These are phyloP conservation scores for Enteromius anoplus DNA, from an alignment of 2,797 vertebrate species.

Conservation along the genomic window DNA sequence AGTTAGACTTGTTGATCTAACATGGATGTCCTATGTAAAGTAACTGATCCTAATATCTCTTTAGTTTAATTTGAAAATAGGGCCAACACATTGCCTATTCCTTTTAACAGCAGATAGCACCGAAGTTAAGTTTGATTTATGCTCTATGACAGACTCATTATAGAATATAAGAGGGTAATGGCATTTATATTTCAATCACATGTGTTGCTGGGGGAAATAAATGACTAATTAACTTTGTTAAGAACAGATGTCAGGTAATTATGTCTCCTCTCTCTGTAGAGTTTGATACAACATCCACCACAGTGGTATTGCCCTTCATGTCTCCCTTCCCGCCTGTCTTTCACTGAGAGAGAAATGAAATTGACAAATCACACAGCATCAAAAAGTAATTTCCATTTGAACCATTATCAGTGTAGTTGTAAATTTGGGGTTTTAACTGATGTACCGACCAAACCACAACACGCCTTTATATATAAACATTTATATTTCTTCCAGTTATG, in stretches of 20 bases:
- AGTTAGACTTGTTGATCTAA: neutral
- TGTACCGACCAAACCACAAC: neutral
- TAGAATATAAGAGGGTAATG: slow-evolving; percentile 39
- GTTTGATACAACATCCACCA: slow-evolving; percentile 38
- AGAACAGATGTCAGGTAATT: slow-evolving; percentile 53
- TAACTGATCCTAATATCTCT: neutral
- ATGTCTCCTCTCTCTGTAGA: slow-evolving; percentile 44
- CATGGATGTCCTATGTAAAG: neutral
- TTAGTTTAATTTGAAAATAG: neutral
- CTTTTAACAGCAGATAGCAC: slow-evolving; percentile 19
- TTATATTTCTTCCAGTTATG: neutral
- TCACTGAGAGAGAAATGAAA: neutral
- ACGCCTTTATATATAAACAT: neutral
- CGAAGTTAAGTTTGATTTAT: slow-evolving; percentile 52
- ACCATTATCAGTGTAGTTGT: neutral
- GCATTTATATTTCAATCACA: slow-evolving; percentile 47
- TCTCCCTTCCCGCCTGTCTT: neutral
- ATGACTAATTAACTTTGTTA: slow-evolving; percentile 58
- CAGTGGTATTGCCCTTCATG: slow-evolving; percentile 7
- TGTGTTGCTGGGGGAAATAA: slow-evolving; percentile 41
- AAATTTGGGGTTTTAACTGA: neutral
- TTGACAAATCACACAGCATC: neutral
- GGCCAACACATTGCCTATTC: slow-evolving; percentile 14
- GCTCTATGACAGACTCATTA: slow-evolving; percentile 36
- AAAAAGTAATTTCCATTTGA: neutral